Evolutionary conservation across 2,113 vertebrate species (phyloP), one percentile per base, ranked within the genome.

Genomic region (Ellobius talpinus): DNA sequence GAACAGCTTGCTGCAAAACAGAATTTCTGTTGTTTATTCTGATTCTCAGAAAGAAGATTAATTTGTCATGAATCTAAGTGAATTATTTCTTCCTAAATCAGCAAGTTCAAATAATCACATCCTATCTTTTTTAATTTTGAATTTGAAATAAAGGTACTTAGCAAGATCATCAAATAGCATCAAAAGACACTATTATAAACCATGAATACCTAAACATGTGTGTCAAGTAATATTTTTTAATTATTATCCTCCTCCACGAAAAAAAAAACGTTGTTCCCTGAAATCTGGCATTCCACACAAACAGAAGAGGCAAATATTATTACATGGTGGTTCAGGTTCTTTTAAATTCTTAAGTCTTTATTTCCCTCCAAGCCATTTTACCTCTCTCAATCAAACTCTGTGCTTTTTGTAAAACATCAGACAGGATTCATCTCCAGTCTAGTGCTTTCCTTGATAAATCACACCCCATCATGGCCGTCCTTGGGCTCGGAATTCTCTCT

Each of bases 41-140:
- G 0, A 96, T 97, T 97, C 98, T 97, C 89, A 92, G 97, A 98
- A 96, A 94, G 82, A 90, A 98, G 91, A 98, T 94, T 98, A 88
- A 96, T 97, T 94, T 97, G 96, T 89, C 90, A 73, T 93, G 94
- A 96, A 98, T 93, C 68, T 91, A 98, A 97, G 89, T 93, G 97
- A 98, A 98, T 97, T 89, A 89, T 82, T 97, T 95, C 95, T 96
- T 92, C 45, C 84, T 92, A 98, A 94, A 94, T 96, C 82, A 97
- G 94, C 96, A 97, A 97, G 94, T 98, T 97, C 90, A 92, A 97
- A 84, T 94, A 85, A 97, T 96, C 87, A 88, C 84, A 98, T 95
- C 92, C 23, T 72, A 33, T 77, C 7, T n/a, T 39, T 86, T 50
- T 91, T 39, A 82, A 85, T 63, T 88, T 92, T 94, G 13, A 93